A percentile compares a stretch with the other conserved stretches of the same genome.
Conservation (phyloP, 2,797 vertebrate species). For the Xenops minutus region DNA sequence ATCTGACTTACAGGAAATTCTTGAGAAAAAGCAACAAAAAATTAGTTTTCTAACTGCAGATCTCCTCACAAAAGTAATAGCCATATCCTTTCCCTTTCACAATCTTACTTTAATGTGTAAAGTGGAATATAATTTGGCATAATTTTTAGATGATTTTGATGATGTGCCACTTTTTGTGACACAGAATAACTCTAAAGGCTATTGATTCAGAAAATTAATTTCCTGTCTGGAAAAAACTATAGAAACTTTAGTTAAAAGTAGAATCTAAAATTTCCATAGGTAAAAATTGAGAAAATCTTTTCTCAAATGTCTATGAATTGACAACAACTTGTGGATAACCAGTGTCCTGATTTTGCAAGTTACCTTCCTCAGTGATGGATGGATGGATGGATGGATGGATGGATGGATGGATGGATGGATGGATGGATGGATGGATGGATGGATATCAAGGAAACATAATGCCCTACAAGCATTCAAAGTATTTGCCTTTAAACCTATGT, state of each 20-base stretch:
- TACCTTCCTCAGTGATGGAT: background rate
- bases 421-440: background rate
- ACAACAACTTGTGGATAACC: background rate
- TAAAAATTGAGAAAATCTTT: background rate
- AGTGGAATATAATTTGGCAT: background rate
- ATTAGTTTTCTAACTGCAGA: background rate
- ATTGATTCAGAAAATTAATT: background rate
- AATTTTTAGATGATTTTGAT: background rate
- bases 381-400: background rate
- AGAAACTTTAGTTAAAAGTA: background rate
- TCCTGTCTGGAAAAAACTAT: background rate
- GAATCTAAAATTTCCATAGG: background rate
- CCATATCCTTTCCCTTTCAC: background rate
- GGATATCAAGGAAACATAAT: background rate
- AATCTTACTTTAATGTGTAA: background rate
- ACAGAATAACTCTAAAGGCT: background rate
- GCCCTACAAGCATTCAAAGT: background rate
- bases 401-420: background rate
- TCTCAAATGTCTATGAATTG: background rate
- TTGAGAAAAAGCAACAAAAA: background rate
- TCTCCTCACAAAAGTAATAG: background rate
- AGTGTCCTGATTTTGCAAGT: background rate
- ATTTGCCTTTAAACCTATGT: background rate
- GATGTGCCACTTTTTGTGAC: background rate
- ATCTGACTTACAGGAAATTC: constrained; percentile 50